Percentiles rank a stretch among this genome's conserved stretches.
Evolutionary conservation across 1,140 invertebrate genomes (phyloP).

Genomic region (Nilaparvata lugens): DNA sequence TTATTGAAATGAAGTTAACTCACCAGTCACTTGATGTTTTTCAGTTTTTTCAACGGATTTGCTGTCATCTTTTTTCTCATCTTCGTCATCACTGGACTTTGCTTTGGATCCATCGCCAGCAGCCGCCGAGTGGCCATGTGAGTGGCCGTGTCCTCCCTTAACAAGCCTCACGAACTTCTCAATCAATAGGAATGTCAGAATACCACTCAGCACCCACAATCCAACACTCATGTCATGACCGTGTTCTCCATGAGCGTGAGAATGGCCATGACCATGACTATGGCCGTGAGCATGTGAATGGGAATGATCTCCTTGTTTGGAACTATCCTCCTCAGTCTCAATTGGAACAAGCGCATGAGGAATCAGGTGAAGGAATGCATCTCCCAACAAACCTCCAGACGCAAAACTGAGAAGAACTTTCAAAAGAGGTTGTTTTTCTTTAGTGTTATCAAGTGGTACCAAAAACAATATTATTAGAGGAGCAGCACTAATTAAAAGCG

Average conservation of each 20-base stretch:
- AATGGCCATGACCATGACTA: slow-evolving; percentile 38
- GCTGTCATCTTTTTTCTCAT: slow-evolving; percentile 8
- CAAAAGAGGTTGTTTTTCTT: slow-evolving; percentile 70
- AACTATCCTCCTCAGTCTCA: background rate
- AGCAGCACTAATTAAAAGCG: slow-evolving; percentile 84
- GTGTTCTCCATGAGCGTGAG: slow-evolving; percentile 40
- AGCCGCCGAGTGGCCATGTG: slow-evolving; percentile 35
- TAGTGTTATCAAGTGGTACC: slow-evolving; percentile 83
- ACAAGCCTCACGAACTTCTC: slow-evolving; percentile 88
- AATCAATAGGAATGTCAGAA: slow-evolving; percentile 81
- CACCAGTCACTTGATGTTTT: no score
- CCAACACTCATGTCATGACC: slow-evolving; percentile 75
- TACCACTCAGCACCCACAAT: slow-evolving; percentile 83
- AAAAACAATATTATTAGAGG: slow-evolving; percentile 91
- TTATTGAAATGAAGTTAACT: no score
- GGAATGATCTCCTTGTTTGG: slow-evolving; percentile 40
- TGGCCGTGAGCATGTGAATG: slow-evolving; percentile 46
- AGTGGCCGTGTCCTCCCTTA: slow-evolving; percentile 68
- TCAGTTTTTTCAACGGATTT: background rate
- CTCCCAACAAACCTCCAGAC: slow-evolving; percentile 87
- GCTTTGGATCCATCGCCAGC: slow-evolving; percentile 25
- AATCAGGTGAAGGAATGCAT: slow-evolving; percentile 94
- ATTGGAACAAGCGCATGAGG: slow-evolving; percentile 79
- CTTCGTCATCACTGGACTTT: slow-evolving; percentile 24
- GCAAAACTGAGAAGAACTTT: slow-evolving; percentile 90